Percentiles rank a stretch among this genome's conserved stretches.
phyloP scores from a whole-genome alignment of 2,797 vertebrate species.

The Leuciscus waleckii region DNA sequence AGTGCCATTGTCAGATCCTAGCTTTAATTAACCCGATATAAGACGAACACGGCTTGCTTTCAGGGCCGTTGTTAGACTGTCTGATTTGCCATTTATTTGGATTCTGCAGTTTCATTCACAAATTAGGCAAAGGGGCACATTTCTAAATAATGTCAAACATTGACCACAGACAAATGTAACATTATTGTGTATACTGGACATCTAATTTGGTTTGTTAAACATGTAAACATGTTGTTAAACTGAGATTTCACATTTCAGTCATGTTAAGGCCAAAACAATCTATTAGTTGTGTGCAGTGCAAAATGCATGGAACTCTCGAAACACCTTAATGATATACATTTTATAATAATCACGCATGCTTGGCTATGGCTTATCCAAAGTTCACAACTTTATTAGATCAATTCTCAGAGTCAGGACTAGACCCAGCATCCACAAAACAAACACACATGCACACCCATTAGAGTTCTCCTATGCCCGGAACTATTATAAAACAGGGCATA shows the following conservation, averaged over 20 bases:
- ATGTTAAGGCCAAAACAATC: not conserved
- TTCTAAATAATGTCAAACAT: conserved; percentile 32
- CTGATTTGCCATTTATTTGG: conserved; percentile 79
- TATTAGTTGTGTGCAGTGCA: not conserved
- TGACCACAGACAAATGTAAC: not conserved
- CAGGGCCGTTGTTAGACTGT: conserved; percentile 83
- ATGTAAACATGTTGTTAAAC: no score
- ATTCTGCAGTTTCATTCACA: conserved; percentile 77
- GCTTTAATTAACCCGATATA: conserved; percentile 99
- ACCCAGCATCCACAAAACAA: conserved; percentile 26
- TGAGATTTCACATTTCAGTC: no score
- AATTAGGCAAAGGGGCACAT: conserved; percentile 31
- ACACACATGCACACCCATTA: conserved; percentile 3
- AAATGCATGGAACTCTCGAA: not conserved
- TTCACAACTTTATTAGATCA: conserved; percentile 50
- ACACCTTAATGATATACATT: not conserved
- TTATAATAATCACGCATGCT: conserved; percentile 8
- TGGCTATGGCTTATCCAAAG: conserved; percentile 25
- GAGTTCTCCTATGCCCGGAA: not conserved
- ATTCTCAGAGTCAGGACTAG: conserved; percentile 14
- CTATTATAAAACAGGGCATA: not conserved
- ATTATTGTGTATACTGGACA: conserved; percentile 2
- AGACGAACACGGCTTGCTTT: conserved; percentile 93
- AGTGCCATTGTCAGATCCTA: conserved; percentile 98
- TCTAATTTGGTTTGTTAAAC: not conserved